These are phyloP conservation scores for Tribolium castaneum DNA, from an alignment of 1,140 invertebrate genomes.

Conservation along the genomic window DNA sequence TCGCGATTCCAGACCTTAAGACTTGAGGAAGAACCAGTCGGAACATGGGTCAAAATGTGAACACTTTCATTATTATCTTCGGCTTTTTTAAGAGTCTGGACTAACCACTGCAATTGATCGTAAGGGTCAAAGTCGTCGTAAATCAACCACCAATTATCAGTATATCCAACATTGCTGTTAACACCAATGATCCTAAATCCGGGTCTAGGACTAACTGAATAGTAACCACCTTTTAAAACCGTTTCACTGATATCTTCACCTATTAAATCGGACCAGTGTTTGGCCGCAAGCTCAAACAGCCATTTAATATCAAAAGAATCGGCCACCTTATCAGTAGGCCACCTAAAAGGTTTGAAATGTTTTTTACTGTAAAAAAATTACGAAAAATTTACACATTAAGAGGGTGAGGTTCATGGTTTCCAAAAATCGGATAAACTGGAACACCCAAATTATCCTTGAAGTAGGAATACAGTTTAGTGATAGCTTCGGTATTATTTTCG, in stretches of 20 bases:
- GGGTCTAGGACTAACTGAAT: constrained; percentile 71
- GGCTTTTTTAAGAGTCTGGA: constrained; percentile 73
- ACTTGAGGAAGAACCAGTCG: constrained; percentile 75
- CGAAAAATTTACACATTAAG: constrained; percentile 78
- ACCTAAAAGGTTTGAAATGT: constrained; percentile 34
- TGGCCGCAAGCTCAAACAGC: constrained; percentile 74
- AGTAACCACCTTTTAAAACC: constrained; percentile 76
- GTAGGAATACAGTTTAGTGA: constrained; percentile 70
- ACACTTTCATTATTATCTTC: constrained; percentile 78
- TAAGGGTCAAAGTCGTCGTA: constrained; percentile 71
- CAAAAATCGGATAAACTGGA: constrained; percentile 78
- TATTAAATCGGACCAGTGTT: constrained; percentile 71
- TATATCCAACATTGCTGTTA: constrained; percentile 81
- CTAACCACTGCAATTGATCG: constrained; percentile 82
- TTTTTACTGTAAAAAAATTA: not conserved
- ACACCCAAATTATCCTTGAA: constrained; percentile 75
- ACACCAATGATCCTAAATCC: constrained; percentile 79
- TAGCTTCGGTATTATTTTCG: constrained; percentile 72
- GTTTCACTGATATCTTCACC: constrained; percentile 71
- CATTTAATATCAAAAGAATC: constrained; percentile 71
- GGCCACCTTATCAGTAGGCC: constrained; percentile 44
- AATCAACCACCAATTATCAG: constrained; percentile 78
- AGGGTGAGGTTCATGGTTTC: constrained; percentile 92
- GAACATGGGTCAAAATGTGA: constrained; percentile 85
- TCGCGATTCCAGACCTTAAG: constrained; percentile 73